Evolutionary conservation across 2,888 invertebrate genomes (phyloP).

Genomic region (Alsophila aescularia): DNA sequence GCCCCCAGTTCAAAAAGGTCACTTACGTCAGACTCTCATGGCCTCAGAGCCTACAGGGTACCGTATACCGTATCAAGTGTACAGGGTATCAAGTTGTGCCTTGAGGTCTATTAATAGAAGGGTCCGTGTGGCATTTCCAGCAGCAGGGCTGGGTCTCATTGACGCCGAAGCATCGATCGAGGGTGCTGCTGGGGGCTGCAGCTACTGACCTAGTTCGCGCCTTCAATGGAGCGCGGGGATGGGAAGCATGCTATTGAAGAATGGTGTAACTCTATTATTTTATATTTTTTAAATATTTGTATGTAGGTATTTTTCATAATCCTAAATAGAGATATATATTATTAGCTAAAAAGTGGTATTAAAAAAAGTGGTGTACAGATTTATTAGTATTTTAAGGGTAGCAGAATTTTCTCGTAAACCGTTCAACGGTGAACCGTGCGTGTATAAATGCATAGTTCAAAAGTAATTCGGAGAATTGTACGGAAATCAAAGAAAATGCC

Average conservation of each 20-base stretch:
- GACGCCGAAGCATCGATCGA: constrained; percentile 73
- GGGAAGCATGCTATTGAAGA: constrained; percentile 20
- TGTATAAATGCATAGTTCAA: no score
- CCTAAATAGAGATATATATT: no score
- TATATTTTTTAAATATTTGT: neutral
- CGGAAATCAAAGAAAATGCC: no score
- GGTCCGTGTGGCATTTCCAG: constrained; percentile 45
- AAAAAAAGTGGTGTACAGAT: no score
- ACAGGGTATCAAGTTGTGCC: constrained; percentile 39
- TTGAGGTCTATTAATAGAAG: constrained; percentile 65
- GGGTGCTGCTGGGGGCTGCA: constrained; percentile 61
- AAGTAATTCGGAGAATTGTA: no score
- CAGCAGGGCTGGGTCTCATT: constrained; percentile 57
- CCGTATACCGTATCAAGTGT: constrained; percentile 29
- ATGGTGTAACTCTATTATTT: neutral
- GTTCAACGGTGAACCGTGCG: no score
- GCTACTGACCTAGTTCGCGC: constrained; percentile 72
- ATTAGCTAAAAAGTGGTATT: no score
- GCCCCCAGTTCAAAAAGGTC: constrained; percentile 2
- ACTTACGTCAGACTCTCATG: constrained; percentile 12
- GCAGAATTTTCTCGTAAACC: no score
- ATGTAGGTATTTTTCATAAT: no score
- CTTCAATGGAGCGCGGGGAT: constrained; percentile 71
- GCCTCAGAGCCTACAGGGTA: constrained; percentile 13
- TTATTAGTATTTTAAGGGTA: no score